These are phyloP conservation scores for Trachops cirrhosus DNA, from an alignment of 2,797 vertebrate species.

Conservation along the genomic window DNA sequence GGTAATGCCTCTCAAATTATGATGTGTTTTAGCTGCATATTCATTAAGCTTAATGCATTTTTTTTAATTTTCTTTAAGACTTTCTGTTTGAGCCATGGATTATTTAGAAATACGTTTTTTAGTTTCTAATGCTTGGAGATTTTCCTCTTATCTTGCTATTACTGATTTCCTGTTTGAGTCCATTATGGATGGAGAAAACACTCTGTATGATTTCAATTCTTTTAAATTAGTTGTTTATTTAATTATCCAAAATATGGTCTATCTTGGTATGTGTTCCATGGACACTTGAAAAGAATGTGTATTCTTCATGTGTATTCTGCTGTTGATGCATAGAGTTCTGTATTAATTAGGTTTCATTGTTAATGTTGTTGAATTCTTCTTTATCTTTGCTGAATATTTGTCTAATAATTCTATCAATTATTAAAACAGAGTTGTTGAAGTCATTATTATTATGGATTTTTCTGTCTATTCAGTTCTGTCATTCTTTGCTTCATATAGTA, in stretches of 20 bases:
- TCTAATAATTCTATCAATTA: background rate
- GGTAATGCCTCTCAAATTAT: background rate
- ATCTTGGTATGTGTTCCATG: background rate
- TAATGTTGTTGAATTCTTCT: background rate
- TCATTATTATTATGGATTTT: background rate
- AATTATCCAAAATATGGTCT: background rate
- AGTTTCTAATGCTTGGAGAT: background rate
- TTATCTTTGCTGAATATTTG: background rate
- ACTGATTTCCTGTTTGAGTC: background rate
- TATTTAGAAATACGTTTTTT: background rate
- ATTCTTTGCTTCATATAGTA: background rate
- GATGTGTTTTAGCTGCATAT: background rate
- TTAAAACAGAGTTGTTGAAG: background rate
- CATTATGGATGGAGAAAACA: background rate
- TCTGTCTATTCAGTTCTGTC: background rate
- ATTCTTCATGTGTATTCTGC: background rate
- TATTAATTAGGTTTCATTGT: background rate
- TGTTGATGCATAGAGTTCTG: background rate
- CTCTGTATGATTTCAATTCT: background rate
- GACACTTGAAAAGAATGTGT: background rate
- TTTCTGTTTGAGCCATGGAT: background rate
- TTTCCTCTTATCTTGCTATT: background rate
- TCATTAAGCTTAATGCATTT: background rate
- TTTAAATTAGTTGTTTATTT: background rate
- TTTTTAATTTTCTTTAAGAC: background rate